Percentiles rank a stretch among this genome's conserved stretches.
These are phyloP conservation scores for Euplagia quadripunctaria DNA, from an alignment of 2,888 invertebrate genomes.

Conservation along the genomic window DNA sequence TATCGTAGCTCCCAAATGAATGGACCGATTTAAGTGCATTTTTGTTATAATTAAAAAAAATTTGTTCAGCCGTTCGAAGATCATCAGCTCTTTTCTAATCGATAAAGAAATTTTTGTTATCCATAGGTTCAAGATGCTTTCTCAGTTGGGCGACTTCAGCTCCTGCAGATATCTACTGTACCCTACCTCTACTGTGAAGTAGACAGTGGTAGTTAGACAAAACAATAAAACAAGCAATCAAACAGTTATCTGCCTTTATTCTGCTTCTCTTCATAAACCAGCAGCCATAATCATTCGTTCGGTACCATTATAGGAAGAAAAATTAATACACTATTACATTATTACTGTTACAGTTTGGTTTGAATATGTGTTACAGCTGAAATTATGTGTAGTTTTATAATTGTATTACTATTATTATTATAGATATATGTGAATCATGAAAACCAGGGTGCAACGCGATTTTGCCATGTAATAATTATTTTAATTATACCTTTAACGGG, in stretches of 20 bases:
- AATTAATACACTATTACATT: slow-evolving; percentile 85
- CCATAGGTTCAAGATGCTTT: background rate
- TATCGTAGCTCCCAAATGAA: no score
- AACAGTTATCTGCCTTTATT: slow-evolving; percentile 88
- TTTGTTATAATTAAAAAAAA: no score
- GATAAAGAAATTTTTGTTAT: no score
- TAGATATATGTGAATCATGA: slow-evolving; percentile 84
- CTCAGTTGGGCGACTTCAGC: background rate
- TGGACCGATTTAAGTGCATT: no score
- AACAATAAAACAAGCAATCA: slow-evolving; percentile 82
- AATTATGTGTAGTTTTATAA: slow-evolving; percentile 83
- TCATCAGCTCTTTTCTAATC: no score
- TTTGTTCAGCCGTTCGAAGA: no score
- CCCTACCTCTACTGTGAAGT: background rate
- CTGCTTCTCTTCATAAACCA: slow-evolving; percentile 83
- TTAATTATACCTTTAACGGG: slow-evolving; percentile 76
- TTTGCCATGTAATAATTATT: slow-evolving; percentile 71
- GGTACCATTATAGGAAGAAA: slow-evolving; percentile 87
- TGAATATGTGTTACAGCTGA: slow-evolving; percentile 86
- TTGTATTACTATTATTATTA: slow-evolving; percentile 84
- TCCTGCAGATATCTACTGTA: background rate
- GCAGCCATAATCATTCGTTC: slow-evolving; percentile 86
- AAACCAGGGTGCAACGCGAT: slow-evolving; percentile 86
- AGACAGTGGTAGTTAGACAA: background rate
- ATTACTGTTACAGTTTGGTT: slow-evolving; percentile 84